Evolutionary conservation across 2,888 invertebrate genomes (phyloP), one percentile per base, ranked within the genome.

Genomic region (Drosophila austrosaltans): DNA sequence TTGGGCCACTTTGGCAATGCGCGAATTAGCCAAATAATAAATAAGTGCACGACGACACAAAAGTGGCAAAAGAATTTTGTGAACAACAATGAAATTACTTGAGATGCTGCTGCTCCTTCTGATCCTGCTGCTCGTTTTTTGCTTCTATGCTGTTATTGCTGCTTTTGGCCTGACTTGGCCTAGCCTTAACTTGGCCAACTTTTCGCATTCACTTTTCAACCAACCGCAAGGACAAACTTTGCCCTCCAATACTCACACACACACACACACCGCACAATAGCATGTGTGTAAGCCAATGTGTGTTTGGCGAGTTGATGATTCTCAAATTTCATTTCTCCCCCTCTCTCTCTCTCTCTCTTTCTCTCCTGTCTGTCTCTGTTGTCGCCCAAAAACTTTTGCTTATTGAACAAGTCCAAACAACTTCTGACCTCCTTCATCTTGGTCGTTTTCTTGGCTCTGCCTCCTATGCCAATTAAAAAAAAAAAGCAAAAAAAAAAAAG

Each of bases 11-110:
- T 84, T 87, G 89, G 85, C 89, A 89, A 65, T 68, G 89, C 89
- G 89, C 82, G 90, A 90, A 90, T 90, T 90, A 90, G 90, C 90
- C 89, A 90, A 90, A 90, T 87, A 89, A 89, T 90, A 90, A 90
- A 90, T 89, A 90, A 90, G 89, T 89, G 82, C 76, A 77, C 63
- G 85, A 89, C 48, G 48, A 48, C 48, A 48, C 82, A 78, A 87
- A 89, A 89, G 82, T 77, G 77, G 76, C 72, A 73, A 86, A 76
- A 63, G 44, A 36, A 39, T 39, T 81, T 89, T 78, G 75, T 72
- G 61, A 87, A 73, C 82, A 82, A 87, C 89, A 83, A 89, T 89
- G 87, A 84, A 83, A 89, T 87, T 83, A 76, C 85, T 80, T 77
- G 68, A 72, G 66, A 67, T n/a, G 56, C 39, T 60, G 64, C 40